Evolutionary conservation across 2,113 vertebrate species (phyloP).

Genomic region (Dicrurus megarhynchus): DNA sequence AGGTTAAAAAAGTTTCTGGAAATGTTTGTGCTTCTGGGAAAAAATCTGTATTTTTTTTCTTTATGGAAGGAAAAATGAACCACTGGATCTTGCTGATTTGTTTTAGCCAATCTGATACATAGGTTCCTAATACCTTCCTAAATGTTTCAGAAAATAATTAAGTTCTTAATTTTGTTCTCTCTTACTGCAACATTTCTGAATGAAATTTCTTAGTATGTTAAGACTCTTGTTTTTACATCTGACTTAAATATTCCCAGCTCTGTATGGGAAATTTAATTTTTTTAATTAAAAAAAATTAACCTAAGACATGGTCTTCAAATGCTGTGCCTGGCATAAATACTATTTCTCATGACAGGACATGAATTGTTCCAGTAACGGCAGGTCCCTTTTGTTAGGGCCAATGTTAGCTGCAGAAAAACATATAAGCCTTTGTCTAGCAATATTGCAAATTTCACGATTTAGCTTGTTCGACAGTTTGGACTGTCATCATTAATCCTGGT

Average conservation of each 20-base stretch:
- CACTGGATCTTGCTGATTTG: not conserved
- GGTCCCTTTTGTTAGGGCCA: not conserved
- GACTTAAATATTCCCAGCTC: not conserved
- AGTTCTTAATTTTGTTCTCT: not conserved
- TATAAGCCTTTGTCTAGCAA: not conserved
- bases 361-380: not conserved
- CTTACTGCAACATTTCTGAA: not conserved
- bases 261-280: no score
- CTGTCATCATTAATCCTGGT: conserved; percentile 18
- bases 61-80: not conserved
- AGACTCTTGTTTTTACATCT: not conserved
- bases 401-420: not conserved
- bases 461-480: not conserved
- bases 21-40: not conserved
- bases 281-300: not conserved
- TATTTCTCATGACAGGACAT: not conserved
- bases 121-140: not conserved
- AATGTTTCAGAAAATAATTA: not conserved
- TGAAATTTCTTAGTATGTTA: not conserved
- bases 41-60: not conserved
- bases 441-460: not conserved
- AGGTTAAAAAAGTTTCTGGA: conserved; percentile 6
- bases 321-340: not conserved
- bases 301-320: not conserved
- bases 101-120: not conserved